Evolutionary conservation across 2,888 invertebrate species (phyloP).

Genomic region (Oscheius sp.): DNA sequence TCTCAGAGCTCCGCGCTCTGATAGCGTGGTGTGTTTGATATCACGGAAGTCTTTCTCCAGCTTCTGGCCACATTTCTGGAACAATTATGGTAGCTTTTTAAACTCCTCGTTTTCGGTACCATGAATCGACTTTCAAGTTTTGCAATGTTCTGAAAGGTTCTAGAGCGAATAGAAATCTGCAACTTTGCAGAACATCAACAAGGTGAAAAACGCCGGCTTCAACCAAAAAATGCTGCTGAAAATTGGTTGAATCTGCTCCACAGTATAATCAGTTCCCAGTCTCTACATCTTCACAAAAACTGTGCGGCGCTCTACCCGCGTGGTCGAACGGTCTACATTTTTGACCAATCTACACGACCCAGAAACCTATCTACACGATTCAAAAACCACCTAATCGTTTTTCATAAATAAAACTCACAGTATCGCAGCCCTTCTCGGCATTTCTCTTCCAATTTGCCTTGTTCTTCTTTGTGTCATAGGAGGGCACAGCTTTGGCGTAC

Average conservation of each 20-base stretch:
- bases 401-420: slow-evolving; percentile 78
- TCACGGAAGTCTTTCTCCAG: slow-evolving; percentile 90
- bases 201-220: too few species aligned
- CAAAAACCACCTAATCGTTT: background rate
- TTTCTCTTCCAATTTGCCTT: slow-evolving; percentile 97
- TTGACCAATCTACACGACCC: background rate
- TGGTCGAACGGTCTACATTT: background rate
- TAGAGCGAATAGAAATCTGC: too few species aligned
- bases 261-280: too few species aligned
- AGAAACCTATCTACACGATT: too few species aligned
- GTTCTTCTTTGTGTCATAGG: slow-evolving; percentile 85
- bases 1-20: slow-evolving; percentile 90
- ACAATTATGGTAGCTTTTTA: too few species aligned
- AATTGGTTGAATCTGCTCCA: too few species aligned
- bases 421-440: slow-evolving; percentile 84
- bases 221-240: too few species aligned
- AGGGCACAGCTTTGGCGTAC: slow-evolving; percentile 85
- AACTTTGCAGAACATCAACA: background rate
- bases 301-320: background rate
- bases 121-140: too few species aligned
- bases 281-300: too few species aligned
- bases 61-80: slow-evolving; percentile 76
- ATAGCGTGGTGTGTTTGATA: slow-evolving; percentile 94
- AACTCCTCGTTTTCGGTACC: too few species aligned
- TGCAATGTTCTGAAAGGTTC: too few species aligned